These are phyloP conservation scores for Hipparchia sbordonii DNA, from an alignment of 2,888 invertebrate genomes.

Conservation along the genomic window DNA sequence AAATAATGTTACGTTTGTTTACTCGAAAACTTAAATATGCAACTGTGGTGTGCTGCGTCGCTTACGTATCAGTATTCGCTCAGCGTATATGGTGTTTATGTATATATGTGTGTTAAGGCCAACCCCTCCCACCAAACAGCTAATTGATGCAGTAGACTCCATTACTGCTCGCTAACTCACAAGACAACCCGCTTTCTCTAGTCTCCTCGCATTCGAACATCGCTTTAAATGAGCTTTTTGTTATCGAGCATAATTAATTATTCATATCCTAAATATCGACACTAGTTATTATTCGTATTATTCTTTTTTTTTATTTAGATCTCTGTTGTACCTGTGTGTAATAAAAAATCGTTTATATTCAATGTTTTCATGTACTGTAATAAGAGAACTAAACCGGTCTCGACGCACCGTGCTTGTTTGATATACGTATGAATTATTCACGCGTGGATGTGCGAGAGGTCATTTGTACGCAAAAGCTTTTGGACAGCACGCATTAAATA, in stretches of 20 bases:
- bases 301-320: conserved; percentile 74
- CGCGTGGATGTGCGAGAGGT: conserved; percentile 1
- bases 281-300: conserved; percentile 80
- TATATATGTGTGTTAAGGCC: conserved; percentile 53
- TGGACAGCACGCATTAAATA: neutral
- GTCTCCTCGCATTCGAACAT: conserved; percentile 78
- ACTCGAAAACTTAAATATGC: neutral
- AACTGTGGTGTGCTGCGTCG: neutral
- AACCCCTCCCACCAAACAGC: conserved; percentile 72
- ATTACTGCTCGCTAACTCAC: conserved; percentile 69
- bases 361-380: conserved; percentile 68
- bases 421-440: conserved; percentile 57
- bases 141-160: conserved; percentile 82
- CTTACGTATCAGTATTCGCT: neutral
- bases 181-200: conserved; percentile 76
- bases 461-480: neutral
- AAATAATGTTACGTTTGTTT: too few species aligned
- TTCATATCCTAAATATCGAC: conserved; percentile 75
- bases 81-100: conserved; percentile 38
- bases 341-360: conserved; percentile 65
- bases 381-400: conserved; percentile 67
- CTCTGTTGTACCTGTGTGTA: conserved; percentile 81
- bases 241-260: conserved; percentile 79
- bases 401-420: conserved; percentile 63
- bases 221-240: conserved; percentile 68